A percentile compares a stretch with the other conserved stretches of the same genome.
Conservation (phyloP, 2,888 invertebrate species). For the Geotrupes spiniger region DNA sequence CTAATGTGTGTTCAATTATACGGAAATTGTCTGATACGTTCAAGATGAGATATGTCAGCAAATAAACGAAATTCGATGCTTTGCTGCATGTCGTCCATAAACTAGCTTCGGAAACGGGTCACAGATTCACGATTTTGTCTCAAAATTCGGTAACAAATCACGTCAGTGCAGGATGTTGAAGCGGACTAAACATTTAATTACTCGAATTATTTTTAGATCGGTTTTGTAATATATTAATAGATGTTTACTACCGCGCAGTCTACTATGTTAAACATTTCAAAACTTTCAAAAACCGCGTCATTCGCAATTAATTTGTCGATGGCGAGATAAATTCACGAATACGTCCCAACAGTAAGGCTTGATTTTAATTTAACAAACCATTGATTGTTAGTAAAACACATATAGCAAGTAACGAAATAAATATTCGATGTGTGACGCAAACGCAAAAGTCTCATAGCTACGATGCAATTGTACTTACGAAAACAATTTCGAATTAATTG, state of each 20-base stretch:
- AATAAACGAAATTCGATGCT: constrained; percentile 30
- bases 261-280: constrained; percentile 10
- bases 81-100: constrained; percentile 25
- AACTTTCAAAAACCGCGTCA: not conserved
- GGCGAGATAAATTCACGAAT: no score
- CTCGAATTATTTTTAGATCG: constrained; percentile 29
- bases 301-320: no score
- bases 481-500: no score
- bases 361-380: no score
- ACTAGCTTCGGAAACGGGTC: constrained; percentile 30
- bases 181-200: constrained; percentile 30
- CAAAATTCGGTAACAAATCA: constrained; percentile 11
- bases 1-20: no score
- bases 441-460: no score
- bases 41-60: constrained; percentile 12
- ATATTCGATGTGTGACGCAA: no score
- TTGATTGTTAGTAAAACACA: no score
- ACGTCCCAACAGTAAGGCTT: no score
- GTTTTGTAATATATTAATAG: constrained; percentile 34
- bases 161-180: constrained; percentile 17
- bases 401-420: no score
- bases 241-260: constrained; percentile 27
- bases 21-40: constrained; percentile 11
- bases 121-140: constrained; percentile 22
- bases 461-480: no score